Evolutionary conservation across 1,140 invertebrate species (phyloP).

Genomic region (Drosophila punjabiensis): DNA sequence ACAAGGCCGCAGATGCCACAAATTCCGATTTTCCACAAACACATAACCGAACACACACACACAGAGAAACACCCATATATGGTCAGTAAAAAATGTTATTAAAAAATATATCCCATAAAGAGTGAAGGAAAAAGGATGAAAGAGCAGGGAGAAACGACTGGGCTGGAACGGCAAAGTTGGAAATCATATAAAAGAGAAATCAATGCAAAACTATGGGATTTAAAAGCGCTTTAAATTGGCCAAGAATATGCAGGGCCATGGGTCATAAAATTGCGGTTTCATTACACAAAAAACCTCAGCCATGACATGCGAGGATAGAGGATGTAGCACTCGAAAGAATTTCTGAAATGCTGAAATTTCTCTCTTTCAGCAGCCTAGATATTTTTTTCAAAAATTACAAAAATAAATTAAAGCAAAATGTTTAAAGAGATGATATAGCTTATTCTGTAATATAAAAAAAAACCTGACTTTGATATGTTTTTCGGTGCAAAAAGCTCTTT

Average conservation of each 20-base stretch:
- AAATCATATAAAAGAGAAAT: slow-evolving; percentile 79
- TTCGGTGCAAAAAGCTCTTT: neutral
- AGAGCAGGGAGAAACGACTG: neutral
- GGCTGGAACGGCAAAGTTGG: slow-evolving; percentile 47
- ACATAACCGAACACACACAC: slow-evolving; percentile 32
- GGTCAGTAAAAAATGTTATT: slow-evolving; percentile 66
- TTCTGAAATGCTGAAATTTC: neutral
- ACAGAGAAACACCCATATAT: slow-evolving; percentile 40
- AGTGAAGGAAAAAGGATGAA: slow-evolving; percentile 16
- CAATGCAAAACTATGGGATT: slow-evolving; percentile 78
- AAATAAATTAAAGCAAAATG: too few species aligned
- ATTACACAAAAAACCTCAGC: slow-evolving; percentile 53
- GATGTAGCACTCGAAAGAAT: slow-evolving; percentile 1
- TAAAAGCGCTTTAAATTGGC: slow-evolving; percentile 77
- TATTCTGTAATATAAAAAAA: neutral
- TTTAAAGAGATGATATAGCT: neutral
- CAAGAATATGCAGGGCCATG: slow-evolving; percentile 76
- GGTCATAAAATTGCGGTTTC: slow-evolving; percentile 75
- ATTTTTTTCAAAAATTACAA: too few species aligned
- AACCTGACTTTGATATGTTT: neutral
- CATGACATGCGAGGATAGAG: slow-evolving; percentile 34
- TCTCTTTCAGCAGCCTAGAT: too few species aligned
- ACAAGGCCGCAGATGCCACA: slow-evolving; percentile 78
- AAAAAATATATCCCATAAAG: slow-evolving; percentile 69
- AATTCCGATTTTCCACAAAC: slow-evolving; percentile 69